Conservation (phyloP, 2,113 vertebrate genomes). For the Urocitellus parryii region DNA sequence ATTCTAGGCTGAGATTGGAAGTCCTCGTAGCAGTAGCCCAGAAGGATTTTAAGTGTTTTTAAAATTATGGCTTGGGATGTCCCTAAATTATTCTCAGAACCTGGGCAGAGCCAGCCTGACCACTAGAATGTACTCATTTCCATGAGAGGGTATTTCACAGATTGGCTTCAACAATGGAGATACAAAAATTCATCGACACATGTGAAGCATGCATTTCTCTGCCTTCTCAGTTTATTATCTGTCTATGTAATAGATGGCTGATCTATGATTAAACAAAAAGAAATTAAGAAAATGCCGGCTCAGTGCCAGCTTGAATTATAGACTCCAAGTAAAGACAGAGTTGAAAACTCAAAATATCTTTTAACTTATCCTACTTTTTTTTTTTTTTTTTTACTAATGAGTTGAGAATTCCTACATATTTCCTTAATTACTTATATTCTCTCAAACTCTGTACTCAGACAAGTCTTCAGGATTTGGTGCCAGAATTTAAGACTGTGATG, state of each 20-base stretch:
- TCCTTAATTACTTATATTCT: constrained; percentile 14
- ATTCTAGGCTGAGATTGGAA: constrained; percentile 53
- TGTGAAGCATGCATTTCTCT: constrained; percentile 17
- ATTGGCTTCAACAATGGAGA: constrained; percentile 12
- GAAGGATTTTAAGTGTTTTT: constrained; percentile 57
- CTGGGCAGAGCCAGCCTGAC: constrained; percentile 33
- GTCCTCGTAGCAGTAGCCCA: background rate
- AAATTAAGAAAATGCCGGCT: constrained; percentile 18
- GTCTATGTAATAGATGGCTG: background rate
- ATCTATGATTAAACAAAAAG: constrained; percentile 54
- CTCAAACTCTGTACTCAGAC: background rate
- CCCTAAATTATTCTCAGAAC: constrained; percentile 68
- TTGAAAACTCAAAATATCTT: constrained; percentile 41
- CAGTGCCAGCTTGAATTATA: constrained; percentile 29
- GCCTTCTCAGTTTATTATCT: background rate
- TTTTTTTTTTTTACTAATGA: background rate
- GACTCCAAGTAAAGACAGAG: background rate
- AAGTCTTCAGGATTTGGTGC: constrained; percentile 26
- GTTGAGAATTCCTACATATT: background rate
- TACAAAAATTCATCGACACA: background rate
- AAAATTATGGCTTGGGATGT: constrained; percentile 64
- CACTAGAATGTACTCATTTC: constrained; percentile 42
- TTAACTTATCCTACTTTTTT: background rate
- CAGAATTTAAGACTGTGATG: constrained; percentile 51
- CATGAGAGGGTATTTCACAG: constrained; percentile 21